These are phyloP conservation scores for Cosmia pyralina DNA, from an alignment of 2,888 invertebrate genomes.

Conservation along the genomic window DNA sequence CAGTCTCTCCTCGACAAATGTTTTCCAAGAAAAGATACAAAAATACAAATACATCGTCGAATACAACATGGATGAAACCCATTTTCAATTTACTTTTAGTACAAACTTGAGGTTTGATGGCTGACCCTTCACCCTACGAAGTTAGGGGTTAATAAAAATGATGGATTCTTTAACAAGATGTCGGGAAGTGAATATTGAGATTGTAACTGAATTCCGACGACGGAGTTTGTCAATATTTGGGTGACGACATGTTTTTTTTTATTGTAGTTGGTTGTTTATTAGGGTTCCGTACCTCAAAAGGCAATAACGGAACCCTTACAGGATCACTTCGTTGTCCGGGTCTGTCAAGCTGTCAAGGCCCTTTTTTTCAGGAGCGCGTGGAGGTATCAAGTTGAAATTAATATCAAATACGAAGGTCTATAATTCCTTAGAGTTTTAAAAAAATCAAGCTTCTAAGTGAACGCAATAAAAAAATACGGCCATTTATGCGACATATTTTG, in stretches of 20 bases:
- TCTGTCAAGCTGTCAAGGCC: too few relatives aligned
- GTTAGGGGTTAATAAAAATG: slow-evolving; percentile 43
- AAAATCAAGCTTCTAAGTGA: too few relatives aligned
- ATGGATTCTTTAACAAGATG: slow-evolving; percentile 48
- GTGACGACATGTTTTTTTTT: neutral
- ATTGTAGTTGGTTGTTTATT: neutral
- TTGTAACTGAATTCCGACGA: neutral
- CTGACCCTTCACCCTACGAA: slow-evolving; percentile 5
- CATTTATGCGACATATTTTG: too few relatives aligned
- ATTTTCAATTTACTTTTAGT: slow-evolving; percentile 59
- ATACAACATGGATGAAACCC: slow-evolving; percentile 10
- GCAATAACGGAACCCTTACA: too few relatives aligned
- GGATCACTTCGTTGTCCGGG: too few relatives aligned
- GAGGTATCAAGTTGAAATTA: too few relatives aligned
- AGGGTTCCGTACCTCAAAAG: too few relatives aligned
- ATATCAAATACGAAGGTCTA: too few relatives aligned
- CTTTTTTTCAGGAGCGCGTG: too few relatives aligned
- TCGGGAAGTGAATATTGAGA: slow-evolving; percentile 10
- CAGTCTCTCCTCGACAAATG: neutral
- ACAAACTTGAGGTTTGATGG: slow-evolving; percentile 27
- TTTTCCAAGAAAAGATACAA: neutral
- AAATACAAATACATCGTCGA: neutral
- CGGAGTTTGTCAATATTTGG: slow-evolving; percentile 18
- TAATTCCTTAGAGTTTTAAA: too few relatives aligned
- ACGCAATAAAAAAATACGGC: too few relatives aligned